These are phyloP conservation scores for Herpailurus yagouaroundi DNA, from an alignment of 2,113 vertebrate genomes.

Conservation along the genomic window DNA sequence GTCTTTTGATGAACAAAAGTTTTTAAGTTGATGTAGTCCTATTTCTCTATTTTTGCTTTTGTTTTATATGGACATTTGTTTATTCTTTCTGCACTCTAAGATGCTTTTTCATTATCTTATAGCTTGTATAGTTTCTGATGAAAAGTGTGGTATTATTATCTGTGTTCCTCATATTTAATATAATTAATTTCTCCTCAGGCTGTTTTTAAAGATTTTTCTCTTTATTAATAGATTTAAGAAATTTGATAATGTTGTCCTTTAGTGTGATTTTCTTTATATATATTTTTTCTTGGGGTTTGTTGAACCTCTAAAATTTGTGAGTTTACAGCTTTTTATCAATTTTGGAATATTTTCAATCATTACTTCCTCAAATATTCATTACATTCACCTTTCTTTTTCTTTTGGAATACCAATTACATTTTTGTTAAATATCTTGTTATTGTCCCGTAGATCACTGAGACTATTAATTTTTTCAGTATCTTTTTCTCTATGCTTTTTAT, in stretches of 20 bases:
- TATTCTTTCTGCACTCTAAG: not conserved
- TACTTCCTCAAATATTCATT: not conserved
- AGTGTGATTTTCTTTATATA: not conserved
- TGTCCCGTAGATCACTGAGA: not conserved
- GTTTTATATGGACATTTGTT: not conserved
- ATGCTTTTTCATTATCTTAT: not conserved
- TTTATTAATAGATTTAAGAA: conserved; percentile 37
- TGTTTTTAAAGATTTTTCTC: not conserved
- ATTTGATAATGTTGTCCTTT: not conserved
- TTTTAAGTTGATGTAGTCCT: not conserved
- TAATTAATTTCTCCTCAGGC: not conserved
- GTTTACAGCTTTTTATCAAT: not conserved
- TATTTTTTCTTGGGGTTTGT: not conserved
- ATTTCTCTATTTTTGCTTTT: not conserved
- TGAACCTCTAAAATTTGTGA: conserved; percentile 27
- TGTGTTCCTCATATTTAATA: not conserved
- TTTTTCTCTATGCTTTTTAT: not conserved
- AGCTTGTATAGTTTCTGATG: not conserved
- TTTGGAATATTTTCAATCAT: conserved; percentile 4
- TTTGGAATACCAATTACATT: not conserved
- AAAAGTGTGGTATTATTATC: not conserved
- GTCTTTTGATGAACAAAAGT: not conserved
- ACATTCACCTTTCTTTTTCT: not conserved
- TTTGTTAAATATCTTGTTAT: not conserved
- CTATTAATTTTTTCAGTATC: not conserved